Evolutionary conservation across 1,140 invertebrate genomes (phyloP).

Genomic region (Phthorimaea operculella): DNA sequence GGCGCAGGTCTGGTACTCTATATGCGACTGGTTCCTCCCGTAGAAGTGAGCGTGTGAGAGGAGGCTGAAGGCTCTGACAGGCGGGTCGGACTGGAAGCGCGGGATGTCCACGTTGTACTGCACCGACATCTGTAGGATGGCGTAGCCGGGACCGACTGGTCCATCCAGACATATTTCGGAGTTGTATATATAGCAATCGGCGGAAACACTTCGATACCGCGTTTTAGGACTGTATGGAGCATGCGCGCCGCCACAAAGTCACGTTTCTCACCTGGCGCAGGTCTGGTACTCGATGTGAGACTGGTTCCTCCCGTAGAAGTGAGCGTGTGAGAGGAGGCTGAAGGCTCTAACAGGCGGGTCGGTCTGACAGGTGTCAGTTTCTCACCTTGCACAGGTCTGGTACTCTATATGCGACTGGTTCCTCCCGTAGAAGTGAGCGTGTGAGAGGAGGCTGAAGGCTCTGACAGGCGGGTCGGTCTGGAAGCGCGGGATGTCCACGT

Average conservation of each 20-base stretch:
- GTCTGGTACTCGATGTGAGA: conserved; percentile 88
- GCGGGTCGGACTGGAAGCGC: conserved; percentile 87
- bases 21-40: too few species aligned
- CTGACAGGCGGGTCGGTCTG: conserved; percentile 85
- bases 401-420: too few species aligned
- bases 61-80: conserved; percentile 81
- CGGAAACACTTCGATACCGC: too few species aligned
- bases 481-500: conserved; percentile 89
- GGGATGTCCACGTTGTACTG: conserved; percentile 93
- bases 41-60: conserved; percentile 77
- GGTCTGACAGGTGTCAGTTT: too few species aligned
- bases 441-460: conserved; percentile 80
- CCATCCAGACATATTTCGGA: too few species aligned
- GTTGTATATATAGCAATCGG: too few species aligned
- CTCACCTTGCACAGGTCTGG: too few species aligned
- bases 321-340: too few species aligned
- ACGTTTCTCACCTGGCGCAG: conserved; percentile 94
- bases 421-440: too few species aligned
- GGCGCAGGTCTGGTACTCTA: too few species aligned
- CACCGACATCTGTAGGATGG: conserved; percentile 92
- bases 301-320: conserved; percentile 92
- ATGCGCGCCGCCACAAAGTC: conserved; percentile 84
- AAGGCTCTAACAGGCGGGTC: too few species aligned
- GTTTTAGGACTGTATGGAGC: too few species aligned
- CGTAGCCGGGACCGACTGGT: conserved; percentile 91